Evolutionary conservation across 2,113 vertebrate species (phyloP).

Genomic region (Poeciliopsis retropinna): DNA sequence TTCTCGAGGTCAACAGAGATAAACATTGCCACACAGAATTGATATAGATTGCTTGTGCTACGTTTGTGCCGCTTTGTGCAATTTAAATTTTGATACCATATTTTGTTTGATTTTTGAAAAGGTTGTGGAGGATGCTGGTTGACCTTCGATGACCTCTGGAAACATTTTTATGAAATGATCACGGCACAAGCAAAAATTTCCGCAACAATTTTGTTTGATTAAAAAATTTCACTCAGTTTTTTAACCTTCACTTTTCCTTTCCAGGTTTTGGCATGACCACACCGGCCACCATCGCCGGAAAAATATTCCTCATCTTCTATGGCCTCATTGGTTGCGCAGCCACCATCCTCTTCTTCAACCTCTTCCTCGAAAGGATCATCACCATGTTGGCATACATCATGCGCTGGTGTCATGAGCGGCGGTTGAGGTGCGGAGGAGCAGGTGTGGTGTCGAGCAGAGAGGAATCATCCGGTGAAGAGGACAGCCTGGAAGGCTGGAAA

Average conservation of each 20-base stretch:
- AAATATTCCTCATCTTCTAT: conserved; percentile 84
- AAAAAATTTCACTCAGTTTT: background rate
- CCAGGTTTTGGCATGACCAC: conserved; percentile 84
- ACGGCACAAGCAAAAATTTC: too few relatives aligned
- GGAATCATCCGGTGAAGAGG: conserved; percentile 65
- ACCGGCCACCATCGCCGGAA: conserved; percentile 80
- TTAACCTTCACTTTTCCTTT: conserved; percentile 7
- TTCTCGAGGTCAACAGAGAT: too few relatives aligned
- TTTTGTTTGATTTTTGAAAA: too few relatives aligned
- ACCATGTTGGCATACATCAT: conserved; percentile 83
- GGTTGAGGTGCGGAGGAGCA: conserved; percentile 65
- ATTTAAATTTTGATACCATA: too few relatives aligned
- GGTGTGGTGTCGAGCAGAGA: conserved; percentile 55
- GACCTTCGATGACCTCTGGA: too few relatives aligned
- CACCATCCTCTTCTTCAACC: conserved; percentile 85
- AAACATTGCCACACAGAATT: too few relatives aligned
- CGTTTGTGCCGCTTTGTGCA: too few relatives aligned
- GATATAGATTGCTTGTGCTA: too few relatives aligned
- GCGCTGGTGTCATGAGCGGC: conserved; percentile 81
- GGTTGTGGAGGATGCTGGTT: too few relatives aligned
- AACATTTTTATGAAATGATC: too few relatives aligned
- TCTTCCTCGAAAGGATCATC: conserved; percentile 84
- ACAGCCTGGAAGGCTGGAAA: conserved; percentile 83
- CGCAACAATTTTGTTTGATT: too few relatives aligned
- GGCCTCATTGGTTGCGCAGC: conserved; percentile 83